Conservation (phyloP, 2,797 vertebrate genomes). For the Rhynchotus rufescens region DNA sequence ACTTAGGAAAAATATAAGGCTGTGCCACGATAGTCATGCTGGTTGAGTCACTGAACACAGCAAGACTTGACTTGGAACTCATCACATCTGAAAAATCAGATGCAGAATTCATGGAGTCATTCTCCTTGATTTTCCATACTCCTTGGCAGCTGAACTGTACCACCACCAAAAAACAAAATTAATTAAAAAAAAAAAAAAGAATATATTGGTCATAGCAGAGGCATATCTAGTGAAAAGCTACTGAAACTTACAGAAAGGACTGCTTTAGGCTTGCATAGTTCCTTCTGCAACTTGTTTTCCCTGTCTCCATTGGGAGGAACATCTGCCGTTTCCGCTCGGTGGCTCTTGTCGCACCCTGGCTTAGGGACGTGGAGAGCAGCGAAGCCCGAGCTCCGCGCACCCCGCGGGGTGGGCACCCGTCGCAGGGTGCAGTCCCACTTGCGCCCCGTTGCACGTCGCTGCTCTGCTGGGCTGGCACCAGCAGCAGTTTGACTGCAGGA, state of each 20-base stretch:
- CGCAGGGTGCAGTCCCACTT: background rate
- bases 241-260: background rate
- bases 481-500: background rate
- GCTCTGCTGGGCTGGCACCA: background rate
- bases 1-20: background rate
- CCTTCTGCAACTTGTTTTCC: background rate
- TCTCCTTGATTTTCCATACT: conserved; percentile 7
- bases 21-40: background rate
- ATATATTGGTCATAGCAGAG: conserved; percentile 11
- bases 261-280: background rate
- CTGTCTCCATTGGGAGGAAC: background rate
- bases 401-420: background rate
- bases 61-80: background rate
- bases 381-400: background rate
- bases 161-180: background rate
- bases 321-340: background rate
- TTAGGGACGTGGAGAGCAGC: background rate
- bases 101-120: background rate
- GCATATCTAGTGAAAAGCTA: background rate
- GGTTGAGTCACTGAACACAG: background rate
- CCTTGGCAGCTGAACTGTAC: background rate
- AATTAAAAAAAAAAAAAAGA: background rate
- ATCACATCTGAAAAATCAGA: background rate
- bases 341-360: background rate
- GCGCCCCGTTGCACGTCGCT: background rate